Conservation (phyloP, 2,113 vertebrate species). For the Salminus brasiliensis region DNA sequence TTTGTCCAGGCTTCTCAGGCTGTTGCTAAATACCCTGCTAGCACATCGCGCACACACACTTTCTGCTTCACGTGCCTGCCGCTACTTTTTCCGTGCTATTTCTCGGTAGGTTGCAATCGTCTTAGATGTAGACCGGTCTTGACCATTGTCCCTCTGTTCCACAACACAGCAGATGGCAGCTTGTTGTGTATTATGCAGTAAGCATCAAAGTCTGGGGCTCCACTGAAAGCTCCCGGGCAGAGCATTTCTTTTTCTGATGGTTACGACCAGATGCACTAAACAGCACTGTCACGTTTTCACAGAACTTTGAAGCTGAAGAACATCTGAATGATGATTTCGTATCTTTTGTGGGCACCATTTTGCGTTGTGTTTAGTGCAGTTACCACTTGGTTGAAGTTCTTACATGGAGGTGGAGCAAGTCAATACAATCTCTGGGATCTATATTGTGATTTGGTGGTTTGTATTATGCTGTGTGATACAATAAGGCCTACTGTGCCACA, state of each 20-base stretch:
- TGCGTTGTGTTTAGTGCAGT: too few relatives aligned
- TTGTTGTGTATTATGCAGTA: background rate
- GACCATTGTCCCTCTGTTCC: background rate
- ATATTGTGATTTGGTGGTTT: background rate
- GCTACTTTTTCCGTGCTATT: slow-evolving; percentile 5
- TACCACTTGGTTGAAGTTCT: too few relatives aligned
- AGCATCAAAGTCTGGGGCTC: slow-evolving; percentile 11
- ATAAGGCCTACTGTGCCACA: background rate
- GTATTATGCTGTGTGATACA: background rate
- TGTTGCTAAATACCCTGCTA: background rate
- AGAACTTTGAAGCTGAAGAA: background rate
- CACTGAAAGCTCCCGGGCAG: slow-evolving; percentile 25
- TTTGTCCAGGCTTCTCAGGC: slow-evolving; percentile 1
- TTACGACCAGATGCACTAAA: slow-evolving; percentile 21
- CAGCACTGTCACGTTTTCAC: slow-evolving; percentile 2
- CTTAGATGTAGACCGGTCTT: background rate
- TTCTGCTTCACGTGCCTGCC: background rate
- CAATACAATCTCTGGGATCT: background rate
- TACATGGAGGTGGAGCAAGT: too few relatives aligned
- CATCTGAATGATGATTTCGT: background rate
- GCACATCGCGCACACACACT: background rate
- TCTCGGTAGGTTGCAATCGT: background rate
- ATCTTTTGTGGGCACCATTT: too few relatives aligned
- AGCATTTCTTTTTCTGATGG: slow-evolving; percentile 6
- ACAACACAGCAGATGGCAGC: background rate